Evolutionary conservation across 1,140 invertebrate genomes (phyloP).

Genomic region (Globodera rostochiensis): DNA sequence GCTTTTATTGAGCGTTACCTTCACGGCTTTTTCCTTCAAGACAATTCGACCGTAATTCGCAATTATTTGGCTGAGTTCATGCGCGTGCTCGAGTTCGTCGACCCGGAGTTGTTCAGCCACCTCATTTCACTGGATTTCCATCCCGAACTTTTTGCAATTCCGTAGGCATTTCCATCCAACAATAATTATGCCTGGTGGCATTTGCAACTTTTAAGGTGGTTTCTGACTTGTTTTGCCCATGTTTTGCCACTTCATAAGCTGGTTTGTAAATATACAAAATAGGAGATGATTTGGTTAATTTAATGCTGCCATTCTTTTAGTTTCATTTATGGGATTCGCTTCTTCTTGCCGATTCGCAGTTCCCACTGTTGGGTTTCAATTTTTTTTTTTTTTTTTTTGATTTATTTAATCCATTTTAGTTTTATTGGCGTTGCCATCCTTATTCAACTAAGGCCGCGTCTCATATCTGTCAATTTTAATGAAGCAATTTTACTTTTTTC

Average conservation of each 20-base stretch:
- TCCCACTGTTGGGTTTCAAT: constrained; percentile 73
- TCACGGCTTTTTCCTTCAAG: constrained; percentile 96
- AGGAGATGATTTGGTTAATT: neutral
- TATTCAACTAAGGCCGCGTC: constrained; percentile 71
- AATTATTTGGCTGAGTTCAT: constrained; percentile 96
- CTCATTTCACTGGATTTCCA: constrained; percentile 89
- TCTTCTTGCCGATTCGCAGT: constrained; percentile 85
- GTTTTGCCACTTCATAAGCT: constrained; percentile 94
- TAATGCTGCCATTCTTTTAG: constrained; percentile 12
- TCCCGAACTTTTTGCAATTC: constrained; percentile 97
- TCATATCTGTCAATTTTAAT: constrained; percentile 58
- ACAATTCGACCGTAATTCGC: constrained; percentile 87
- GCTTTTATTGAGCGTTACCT: constrained; percentile 94
- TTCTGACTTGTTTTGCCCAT: constrained; percentile 97
- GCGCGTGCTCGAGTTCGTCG: constrained; percentile 91
- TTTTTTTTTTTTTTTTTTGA: constrained; percentile 6
- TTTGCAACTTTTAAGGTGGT: constrained; percentile 73
- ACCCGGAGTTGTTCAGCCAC: constrained; percentile 87
- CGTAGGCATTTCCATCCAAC: constrained; percentile 64
- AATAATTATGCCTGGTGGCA: neutral
- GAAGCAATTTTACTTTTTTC: constrained; percentile 61
- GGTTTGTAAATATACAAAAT: neutral
- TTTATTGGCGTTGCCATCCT: constrained; percentile 92
- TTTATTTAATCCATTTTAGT: constrained; percentile 6
- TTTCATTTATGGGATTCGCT: constrained; percentile 96